Base-by-base conservation (phyloP, 2,888 invertebrate species). In the Pseudococcus viburni region DNA sequence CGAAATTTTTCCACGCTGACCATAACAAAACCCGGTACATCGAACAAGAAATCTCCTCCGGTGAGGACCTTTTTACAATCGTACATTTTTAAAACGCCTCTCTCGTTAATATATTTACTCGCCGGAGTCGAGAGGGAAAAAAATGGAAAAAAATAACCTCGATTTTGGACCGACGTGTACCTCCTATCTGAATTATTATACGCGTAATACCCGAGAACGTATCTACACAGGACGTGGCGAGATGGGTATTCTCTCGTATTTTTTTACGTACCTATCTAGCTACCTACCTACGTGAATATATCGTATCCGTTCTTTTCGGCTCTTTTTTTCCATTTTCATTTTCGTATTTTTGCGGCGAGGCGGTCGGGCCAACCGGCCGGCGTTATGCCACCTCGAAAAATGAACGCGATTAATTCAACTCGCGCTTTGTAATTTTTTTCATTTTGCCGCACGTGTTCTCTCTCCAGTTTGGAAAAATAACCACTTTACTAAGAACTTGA, bases 351-450 rank as follows among this genome's bases (percentile, higher is more conserved):
- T 64, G 22, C 19, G 64, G 64, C 39, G 33, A 73, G 11, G 15
- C 22, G 22, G 64, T 22, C 1, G 42, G 22, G 8, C 73, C 33
- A 15, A 73, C 0, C 17, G 39, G 33, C 39, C 12, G 11, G 22
- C 8, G 64, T 64, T 64, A 64, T 64, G 73, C 73, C 73, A 33
- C 39, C 33, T 73, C 73, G 73, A 73, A 73, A 73, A 73, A 73
- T 73, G 73, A 73, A 33, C 33, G 73, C 73, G 73, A 73, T 73
- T 73, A 73, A 73, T 73, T 33, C 33, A 15, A 73, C 73, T 73
- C 73, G 33, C 33, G 73, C 73, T 73, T 73, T 73, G 73, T 73
- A 73, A 73, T 73, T 73, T 73, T 73, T 73, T 64, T 64, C 64
- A 17, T 73, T 73, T 73, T 8, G 39, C 33, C 33, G 33, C 73